Evolutionary conservation across 2,113 vertebrate genomes (phyloP).

Genomic region (Craseonycteris thonglongyai): DNA sequence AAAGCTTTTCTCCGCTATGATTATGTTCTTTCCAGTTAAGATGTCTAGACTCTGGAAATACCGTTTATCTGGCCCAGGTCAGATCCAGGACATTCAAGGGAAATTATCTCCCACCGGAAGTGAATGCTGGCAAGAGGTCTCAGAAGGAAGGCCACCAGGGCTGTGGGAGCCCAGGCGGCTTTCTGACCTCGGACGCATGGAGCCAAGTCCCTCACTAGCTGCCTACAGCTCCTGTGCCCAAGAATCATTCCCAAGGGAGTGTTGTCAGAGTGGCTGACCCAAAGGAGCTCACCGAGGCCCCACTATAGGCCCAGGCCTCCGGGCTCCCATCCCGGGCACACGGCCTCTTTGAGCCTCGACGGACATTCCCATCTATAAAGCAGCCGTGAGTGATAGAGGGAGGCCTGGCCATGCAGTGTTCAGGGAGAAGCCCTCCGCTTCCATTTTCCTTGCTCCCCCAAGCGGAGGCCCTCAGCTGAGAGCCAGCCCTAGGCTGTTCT

Average conservation of each 20-base stretch:
- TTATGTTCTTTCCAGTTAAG: slow-evolving; percentile 1
- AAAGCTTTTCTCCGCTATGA: neutral
- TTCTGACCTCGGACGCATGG: neutral
- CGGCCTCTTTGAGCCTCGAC: neutral
- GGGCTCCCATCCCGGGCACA: neutral
- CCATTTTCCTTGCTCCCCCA: neutral
- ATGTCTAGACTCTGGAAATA: slow-evolving; percentile 1
- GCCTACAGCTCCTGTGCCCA: neutral
- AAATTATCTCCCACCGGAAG: neutral
- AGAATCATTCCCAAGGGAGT: neutral
- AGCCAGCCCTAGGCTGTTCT: neutral
- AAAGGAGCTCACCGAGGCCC: neutral
- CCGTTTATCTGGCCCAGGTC: slow-evolving; percentile 6
- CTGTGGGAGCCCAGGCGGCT: neutral
- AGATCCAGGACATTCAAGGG: neutral
- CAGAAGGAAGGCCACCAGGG: neutral
- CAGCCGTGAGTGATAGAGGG: fast-evolving
- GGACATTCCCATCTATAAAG: neutral
- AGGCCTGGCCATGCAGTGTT: neutral
- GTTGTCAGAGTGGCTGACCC: neutral
- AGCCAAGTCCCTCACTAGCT: neutral
- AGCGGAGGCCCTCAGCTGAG: neutral
- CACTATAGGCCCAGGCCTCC: too few species aligned
- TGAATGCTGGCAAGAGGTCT: neutral
- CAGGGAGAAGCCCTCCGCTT: neutral